Conservation (phyloP, 2,113 vertebrate species). For the Madoqua kirkii region DNA sequence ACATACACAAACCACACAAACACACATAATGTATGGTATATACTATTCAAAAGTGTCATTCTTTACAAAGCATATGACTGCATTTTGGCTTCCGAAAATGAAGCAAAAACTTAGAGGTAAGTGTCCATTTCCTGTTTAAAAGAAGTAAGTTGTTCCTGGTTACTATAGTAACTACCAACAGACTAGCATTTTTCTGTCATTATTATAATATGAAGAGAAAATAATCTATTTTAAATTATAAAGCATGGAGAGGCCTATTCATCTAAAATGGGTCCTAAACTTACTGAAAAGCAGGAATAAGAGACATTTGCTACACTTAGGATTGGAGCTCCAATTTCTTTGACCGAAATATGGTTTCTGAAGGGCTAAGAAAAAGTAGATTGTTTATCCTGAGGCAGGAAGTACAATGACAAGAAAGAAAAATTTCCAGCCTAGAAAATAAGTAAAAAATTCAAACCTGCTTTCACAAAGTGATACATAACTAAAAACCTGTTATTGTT, state of each 20-base stretch:
- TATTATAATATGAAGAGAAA: slow-evolving; percentile 69
- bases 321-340: neutral
- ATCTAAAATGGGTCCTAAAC: slow-evolving; percentile 4
- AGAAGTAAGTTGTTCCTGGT: slow-evolving; percentile 68
- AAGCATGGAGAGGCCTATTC: slow-evolving; percentile 40
- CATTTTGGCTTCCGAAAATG: slow-evolving; percentile 63
- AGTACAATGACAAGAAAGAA: neutral
- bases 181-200: slow-evolving; percentile 68
- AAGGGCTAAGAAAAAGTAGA: neutral
- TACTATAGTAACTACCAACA: slow-evolving; percentile 77
- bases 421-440: slow-evolving; percentile 42
- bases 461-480: slow-evolving; percentile 1
- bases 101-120: slow-evolving; percentile 63
- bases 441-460: slow-evolving; percentile 21
- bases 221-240: slow-evolving; percentile 69
- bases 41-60: neutral
- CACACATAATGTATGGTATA: neutral
- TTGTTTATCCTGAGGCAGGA: slow-evolving; percentile 3
- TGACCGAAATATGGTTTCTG: neutral
- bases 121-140: slow-evolving; percentile 59
- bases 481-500: neutral
- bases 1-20: neutral
- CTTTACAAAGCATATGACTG: slow-evolving; percentile 11
- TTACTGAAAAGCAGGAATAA: neutral
- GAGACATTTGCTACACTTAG: neutral